Evolutionary conservation across 2,797 vertebrate species (phyloP), one percentile per base, ranked within the genome.

Genomic region (Podarcis siculus): DNA sequence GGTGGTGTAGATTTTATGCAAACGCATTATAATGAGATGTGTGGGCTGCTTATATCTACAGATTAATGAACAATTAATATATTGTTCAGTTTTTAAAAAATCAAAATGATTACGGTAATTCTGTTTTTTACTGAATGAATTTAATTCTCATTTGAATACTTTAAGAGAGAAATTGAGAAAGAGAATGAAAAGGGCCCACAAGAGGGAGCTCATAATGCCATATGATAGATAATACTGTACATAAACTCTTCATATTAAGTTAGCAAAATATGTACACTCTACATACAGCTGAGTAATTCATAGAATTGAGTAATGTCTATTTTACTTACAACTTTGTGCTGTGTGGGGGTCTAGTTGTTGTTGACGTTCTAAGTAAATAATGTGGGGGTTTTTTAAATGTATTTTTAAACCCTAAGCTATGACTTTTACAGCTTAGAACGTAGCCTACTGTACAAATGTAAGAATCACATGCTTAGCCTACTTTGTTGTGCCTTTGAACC

Each of bases 131-230:
- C 19, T 49, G 23, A 72, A 0, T 5, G 86, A 85, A 78, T 69
- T 1, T 0, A 79, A 25, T 79, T 45, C 35, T 25, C 21, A n/a
- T 67, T 67, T 49, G 64, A 49, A 2, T 4, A 49, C 17, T 78
- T 78, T 75, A 35, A 10, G 80, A 49, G 49, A 85, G 86, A 91
- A 88, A 2, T 1, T 73, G 42, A 79, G 39, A 25, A 86, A 5
- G 71, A 87, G 64, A 4, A 25, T 45, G n/a, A 58, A 0, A 79
- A 77, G 77, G 30, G 84, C 49, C 82, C 90, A 89, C 15, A 0
- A 92, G 91, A 12, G 79, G 85, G 83, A 93, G 89, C n/a, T 23
- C 35, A 12, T 66, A n/a, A 17, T n/a, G 66, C 23, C 86, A 67
- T 0, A 0, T 72, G 66, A 85, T 66, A 67, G 49, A 49, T 49